Conservation (phyloP, 1,140 invertebrate genomes). For the Caenorhabditis briggsae region DNA sequence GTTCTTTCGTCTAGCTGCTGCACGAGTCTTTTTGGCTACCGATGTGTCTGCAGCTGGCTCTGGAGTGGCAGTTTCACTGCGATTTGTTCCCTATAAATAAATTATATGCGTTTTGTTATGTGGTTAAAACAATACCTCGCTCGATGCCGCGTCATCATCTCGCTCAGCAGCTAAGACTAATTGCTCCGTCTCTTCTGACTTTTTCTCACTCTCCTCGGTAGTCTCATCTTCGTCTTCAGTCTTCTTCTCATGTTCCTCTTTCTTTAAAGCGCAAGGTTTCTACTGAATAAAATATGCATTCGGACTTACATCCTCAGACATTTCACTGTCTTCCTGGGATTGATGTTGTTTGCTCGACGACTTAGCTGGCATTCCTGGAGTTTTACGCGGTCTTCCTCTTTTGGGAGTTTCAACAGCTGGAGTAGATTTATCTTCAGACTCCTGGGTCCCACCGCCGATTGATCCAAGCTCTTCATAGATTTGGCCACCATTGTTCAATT, state of each 20-base stretch:
- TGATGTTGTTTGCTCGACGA: constrained; percentile 4
- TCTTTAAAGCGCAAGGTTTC: not conserved
- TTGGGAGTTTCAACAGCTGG: not conserved
- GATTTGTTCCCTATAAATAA: constrained; percentile 10
- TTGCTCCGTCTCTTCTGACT: not conserved
- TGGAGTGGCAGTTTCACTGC: constrained; percentile 42
- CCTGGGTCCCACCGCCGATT: not conserved
- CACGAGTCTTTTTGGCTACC: constrained; percentile 37
- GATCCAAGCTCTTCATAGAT: constrained; percentile 11
- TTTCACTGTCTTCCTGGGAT: not conserved
- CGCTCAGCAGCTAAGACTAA: not conserved
- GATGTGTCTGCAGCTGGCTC: constrained; percentile 10
- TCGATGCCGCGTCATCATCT: constrained; percentile 43
- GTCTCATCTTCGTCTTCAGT: constrained; percentile 49
- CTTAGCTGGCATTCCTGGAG: not conserved
- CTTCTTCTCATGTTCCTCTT: constrained; percentile 35
- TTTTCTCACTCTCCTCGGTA: constrained; percentile 23
- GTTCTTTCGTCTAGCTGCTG: constrained; percentile 36
- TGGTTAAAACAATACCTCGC: not conserved
- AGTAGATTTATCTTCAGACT: not conserved
- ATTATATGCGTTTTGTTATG: not conserved
- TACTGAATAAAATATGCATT: not conserved
- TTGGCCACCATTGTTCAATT: constrained; percentile 20
- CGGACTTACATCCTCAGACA: constrained; percentile 21
- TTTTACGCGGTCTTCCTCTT: constrained; percentile 33